Conservation (phyloP, 1,140 invertebrate species). For the Psix sp. region DNA sequence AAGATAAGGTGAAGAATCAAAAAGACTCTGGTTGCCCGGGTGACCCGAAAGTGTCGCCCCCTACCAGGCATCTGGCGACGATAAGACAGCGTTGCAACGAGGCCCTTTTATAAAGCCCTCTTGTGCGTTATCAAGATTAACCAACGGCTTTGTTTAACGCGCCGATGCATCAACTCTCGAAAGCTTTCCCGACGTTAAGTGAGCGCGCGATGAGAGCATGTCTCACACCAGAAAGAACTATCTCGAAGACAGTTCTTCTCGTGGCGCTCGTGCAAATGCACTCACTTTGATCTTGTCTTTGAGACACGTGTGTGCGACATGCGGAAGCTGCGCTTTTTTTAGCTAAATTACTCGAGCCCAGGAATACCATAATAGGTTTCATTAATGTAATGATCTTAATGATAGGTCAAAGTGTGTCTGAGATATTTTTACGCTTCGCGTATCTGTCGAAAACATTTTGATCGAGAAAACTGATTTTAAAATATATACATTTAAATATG, state of each 20-base stretch:
- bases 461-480: too few species aligned
- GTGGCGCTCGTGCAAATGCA: constrained; percentile 33
- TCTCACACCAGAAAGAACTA: constrained; percentile 7
- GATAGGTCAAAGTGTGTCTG: too few species aligned
- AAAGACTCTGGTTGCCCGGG: constrained; percentile 46
- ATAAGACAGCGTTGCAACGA: constrained; percentile 34
- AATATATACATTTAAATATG: too few species aligned
- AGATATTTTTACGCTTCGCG: too few species aligned
- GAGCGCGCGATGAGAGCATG: constrained; percentile 20
- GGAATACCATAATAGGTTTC: too few species aligned
- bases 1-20: constrained; percentile 45
- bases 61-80: constrained; percentile 31
- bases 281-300: not conserved
- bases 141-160: constrained; percentile 55
- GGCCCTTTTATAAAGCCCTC: constrained; percentile 33
- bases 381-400: too few species aligned
- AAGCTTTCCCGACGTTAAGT: constrained; percentile 26
- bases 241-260: constrained; percentile 7
- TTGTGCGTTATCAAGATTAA: constrained; percentile 60
- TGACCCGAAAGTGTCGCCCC: constrained; percentile 45
- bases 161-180: constrained; percentile 49
- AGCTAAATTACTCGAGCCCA: not conserved
- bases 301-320: not conserved
- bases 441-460: too few species aligned
- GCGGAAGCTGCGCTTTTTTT: constrained; percentile 22